Conservation (phyloP, 2,113 vertebrate genomes). For the Poecilia latipinna region DNA sequence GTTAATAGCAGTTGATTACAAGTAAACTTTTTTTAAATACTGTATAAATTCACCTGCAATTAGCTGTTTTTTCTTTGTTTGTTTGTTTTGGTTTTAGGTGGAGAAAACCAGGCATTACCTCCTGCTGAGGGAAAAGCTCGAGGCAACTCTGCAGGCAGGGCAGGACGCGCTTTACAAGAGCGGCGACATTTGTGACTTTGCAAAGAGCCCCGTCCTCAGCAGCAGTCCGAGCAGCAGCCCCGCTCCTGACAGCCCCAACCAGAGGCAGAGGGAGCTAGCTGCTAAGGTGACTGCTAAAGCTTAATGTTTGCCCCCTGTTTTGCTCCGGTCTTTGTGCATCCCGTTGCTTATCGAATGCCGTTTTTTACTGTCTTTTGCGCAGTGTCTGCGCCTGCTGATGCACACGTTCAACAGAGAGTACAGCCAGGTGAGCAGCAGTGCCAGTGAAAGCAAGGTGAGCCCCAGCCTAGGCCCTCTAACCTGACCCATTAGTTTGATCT, state of each 20-base stretch:
- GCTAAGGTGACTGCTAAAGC: conserved; percentile 86
- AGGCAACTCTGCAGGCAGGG: conserved; percentile 85
- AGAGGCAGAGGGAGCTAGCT: conserved; percentile 95
- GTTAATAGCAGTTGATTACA: neutral
- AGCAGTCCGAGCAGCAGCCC: conserved; percentile 75
- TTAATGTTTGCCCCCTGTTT: neutral
- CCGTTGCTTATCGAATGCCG: neutral
- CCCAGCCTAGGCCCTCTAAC: conserved; percentile 69
- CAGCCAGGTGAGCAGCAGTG: conserved; percentile 95
- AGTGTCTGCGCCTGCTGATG: conserved; percentile 97
- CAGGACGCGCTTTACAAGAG: conserved; percentile 85
- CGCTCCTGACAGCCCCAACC: conserved; percentile 82
- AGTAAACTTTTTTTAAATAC: neutral
- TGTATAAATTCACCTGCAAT: neutral
- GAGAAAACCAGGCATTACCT: conserved; percentile 97
- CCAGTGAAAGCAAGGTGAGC: conserved; percentile 99
- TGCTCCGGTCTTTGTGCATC: neutral
- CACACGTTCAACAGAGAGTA: conserved; percentile 99
- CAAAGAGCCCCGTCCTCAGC: conserved; percentile 80
- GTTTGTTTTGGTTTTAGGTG: conserved; percentile 78
- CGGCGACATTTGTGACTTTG: conserved; percentile 84
- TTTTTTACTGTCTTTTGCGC: neutral
- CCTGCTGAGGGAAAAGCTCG: conserved; percentile 95
- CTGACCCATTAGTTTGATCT: conserved; percentile 39
- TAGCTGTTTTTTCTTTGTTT: conserved; percentile 3